Evolutionary conservation across 2,888 invertebrate genomes (phyloP), one percentile per base, ranked within the genome.

Genomic region (Sabatieria punctata): DNA sequence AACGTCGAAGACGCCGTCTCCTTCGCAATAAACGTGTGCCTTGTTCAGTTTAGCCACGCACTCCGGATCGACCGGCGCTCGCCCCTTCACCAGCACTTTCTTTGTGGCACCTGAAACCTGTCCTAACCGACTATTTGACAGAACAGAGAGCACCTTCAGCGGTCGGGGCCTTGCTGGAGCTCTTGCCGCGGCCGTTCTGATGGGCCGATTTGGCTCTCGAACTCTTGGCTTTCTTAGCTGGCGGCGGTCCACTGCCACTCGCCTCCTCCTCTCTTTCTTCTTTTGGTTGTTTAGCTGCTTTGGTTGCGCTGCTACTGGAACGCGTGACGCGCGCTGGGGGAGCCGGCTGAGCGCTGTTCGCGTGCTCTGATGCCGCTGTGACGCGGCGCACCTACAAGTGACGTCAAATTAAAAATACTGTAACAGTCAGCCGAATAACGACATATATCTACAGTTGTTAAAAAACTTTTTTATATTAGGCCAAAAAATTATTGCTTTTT

Each of bases 41-140:
- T 54, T 60, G 15, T 54, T 54, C 1, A 60, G 52, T 48, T 66
- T 55, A 11, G 54, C 48, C 4, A 43, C 35, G 51, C 68, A 69
- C 44, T 65, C 64, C 1, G 60, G 51, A 51, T 71, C 71, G 3
- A 71, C 69, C 1, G 70, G 68, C 1, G 67, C 68, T 47, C 55
- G 58, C 3, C 66, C 70, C 48, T 65, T 65, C 50, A 65, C 53
- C 2, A 65, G 54, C n/a, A 57, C 43, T 15, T 65, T 67, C 47
- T 59, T 59, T 27, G 63, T 65, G 64, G 42, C 19, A 37, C 38
- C 13, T 33, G 22, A 26, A 43, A 26, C 18, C 15, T 18, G 2
- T 27, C 23, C 2, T n/a, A 4, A 24, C 19, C 2, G 18, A n/a
- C 8, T 44, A n/a, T 13, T 2, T 18, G 24, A n/a, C n/a, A n/a